These are phyloP conservation scores for Cariama cristata DNA, from an alignment of 2,113 vertebrate genomes.

Conservation along the genomic window DNA sequence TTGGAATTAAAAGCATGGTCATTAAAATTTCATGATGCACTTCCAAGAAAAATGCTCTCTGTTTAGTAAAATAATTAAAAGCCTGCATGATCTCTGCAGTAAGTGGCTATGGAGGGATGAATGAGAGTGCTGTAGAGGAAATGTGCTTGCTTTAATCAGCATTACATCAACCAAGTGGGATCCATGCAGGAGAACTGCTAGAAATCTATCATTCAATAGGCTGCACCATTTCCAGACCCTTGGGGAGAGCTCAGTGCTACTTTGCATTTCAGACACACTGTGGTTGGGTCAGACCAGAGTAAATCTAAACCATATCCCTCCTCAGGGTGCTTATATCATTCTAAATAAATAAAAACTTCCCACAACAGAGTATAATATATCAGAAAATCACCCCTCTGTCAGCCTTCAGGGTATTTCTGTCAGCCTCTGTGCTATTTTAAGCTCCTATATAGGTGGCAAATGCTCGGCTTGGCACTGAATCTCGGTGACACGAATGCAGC, in stretches of 20 bases:
- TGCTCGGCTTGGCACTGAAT: background rate
- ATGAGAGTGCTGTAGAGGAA: background rate
- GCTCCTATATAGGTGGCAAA: conserved; percentile 43
- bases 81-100: background rate
- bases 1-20: background rate
- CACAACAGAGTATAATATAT: conserved; percentile 2
- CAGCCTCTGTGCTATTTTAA: conserved; percentile 58
- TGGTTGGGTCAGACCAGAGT: background rate
- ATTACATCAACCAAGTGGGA: background rate
- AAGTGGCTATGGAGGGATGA: background rate
- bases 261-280: conserved; percentile 15
- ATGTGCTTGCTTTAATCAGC: background rate
- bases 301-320: conserved; percentile 30
- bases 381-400: background rate
- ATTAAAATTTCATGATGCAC: conserved; percentile 25
- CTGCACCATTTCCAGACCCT: background rate
- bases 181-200: background rate
- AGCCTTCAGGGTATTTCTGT: conserved; percentile 56
- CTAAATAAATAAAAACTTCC: conserved; percentile 59
- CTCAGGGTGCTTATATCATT: conserved; percentile 12
- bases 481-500: conserved; percentile 6
- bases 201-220: conserved; percentile 11
- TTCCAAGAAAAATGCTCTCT: conserved; percentile 18
- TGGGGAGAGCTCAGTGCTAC: background rate
- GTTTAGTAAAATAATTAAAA: conserved; percentile 51